phyloP scores from a whole-genome alignment of 2,888 invertebrate genomes.

The Tenthredo amoena region DNA sequence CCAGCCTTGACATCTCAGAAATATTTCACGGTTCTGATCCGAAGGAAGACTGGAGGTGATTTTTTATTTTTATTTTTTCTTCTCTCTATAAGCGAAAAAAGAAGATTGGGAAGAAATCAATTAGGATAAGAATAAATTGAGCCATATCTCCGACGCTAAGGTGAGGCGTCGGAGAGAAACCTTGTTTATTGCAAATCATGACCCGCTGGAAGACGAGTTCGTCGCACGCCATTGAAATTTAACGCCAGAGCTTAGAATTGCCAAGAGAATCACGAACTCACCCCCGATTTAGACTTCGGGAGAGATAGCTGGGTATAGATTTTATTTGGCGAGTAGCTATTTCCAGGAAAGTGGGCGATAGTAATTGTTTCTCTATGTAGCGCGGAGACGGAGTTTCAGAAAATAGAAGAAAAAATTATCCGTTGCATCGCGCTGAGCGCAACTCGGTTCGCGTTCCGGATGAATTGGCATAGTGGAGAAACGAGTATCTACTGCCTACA shows the following conservation, averaged over 20 bases:
- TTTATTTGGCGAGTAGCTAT: conserved; percentile 23
- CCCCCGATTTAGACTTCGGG: conserved; percentile 34
- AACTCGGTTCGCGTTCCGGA: conserved; percentile 17
- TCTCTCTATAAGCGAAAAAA: not conserved
- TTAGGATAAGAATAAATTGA: conserved; percentile 23
- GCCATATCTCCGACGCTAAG: not conserved
- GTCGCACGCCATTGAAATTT: conserved; percentile 47
- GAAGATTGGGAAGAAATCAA: not conserved
- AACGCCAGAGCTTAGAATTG: conserved; percentile 26
- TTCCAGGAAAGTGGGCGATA: not conserved
- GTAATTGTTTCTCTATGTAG: conserved; percentile 20
- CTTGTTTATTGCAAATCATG: conserved; percentile 27
- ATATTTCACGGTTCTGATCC: conserved; percentile 1
- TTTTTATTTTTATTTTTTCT: not conserved
- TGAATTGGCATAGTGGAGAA: conserved; percentile 37
- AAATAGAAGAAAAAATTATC: conserved; percentile 10
- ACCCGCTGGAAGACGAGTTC: not conserved
- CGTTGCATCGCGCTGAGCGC: not conserved
- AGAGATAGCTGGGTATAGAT: conserved; percentile 11
- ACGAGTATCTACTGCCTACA: not conserved
- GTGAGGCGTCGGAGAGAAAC: not conserved
- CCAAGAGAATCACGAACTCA: conserved; percentile 11
- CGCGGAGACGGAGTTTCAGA: not conserved
- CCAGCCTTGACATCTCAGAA: not conserved
- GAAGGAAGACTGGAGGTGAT: not conserved